Base-by-base conservation (phyloP, 2,113 vertebrate species). In the Symphodus melops region DNA sequence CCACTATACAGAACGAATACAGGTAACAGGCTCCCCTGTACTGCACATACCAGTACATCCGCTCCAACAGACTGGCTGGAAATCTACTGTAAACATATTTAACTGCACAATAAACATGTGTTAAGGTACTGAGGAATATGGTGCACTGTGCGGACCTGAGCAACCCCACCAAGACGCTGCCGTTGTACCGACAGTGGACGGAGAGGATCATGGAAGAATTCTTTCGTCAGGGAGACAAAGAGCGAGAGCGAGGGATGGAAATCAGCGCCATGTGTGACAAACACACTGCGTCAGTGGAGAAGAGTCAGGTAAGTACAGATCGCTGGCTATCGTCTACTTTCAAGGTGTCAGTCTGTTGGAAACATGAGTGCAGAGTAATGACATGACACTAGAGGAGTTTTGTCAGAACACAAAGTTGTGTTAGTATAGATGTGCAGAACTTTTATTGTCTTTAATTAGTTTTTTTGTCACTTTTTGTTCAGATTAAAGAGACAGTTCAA, bases 261-360 rank as follows among this genome's bases (percentile, higher is more conserved):
- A 95, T 97, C 91, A 97, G 96, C 71, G 95, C 96, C 78, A 97
- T 97, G 96, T 97, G 96, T 0, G 96, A 97, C 89, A 97, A 96
- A 72, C 96, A 95, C 93, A 96, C 92, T 0, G 96, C 96, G 5
- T 97, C 96, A 0, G 94, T 97, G 69, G 96, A 97, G 91, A 97
- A 97, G 72, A 95, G 95, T 61, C 96, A 97, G 96, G 96, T 97
- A 63, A 42, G 2, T 1, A 37, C 52, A 0, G 1, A 13, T 4
- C 21, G 5, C 44, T 54, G 23, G 20, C 5, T 41, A n/a, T 25
- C 5, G 37, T 13, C 36, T 36, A 57, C 28, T 8, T n/a, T 33
- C 28, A 33, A 33, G 28, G 28, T 33, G 2, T 36, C 36, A 10
- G 25, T 25, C 2, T 39, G 44, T 42, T 42, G 23, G 62, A 20